Conservation (phyloP, 2,797 vertebrate genomes). For the Psittacula echo region DNA sequence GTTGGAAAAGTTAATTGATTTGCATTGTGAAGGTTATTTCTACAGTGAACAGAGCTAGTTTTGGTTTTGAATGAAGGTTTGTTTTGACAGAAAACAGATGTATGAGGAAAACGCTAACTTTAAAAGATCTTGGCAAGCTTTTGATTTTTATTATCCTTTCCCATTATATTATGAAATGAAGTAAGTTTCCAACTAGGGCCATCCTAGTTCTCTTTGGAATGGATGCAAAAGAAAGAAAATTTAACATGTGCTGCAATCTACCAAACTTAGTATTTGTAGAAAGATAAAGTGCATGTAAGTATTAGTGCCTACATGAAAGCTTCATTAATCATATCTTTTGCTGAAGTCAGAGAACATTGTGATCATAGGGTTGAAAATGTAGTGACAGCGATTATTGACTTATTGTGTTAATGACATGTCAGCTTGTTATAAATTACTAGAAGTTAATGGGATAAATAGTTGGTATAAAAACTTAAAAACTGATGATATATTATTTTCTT, state of each 20-base stretch:
- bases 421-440: slow-evolving; percentile 58
- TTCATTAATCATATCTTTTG: slow-evolving; percentile 29
- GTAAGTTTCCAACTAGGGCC: neutral
- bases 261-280: neutral
- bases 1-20: slow-evolving; percentile 28
- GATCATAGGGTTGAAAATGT: slow-evolving; percentile 12
- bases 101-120: slow-evolving; percentile 31
- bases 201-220: neutral
- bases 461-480: slow-evolving; percentile 41
- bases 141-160: slow-evolving; percentile 7
- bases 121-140: slow-evolving; percentile 18
- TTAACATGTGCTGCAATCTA: neutral
- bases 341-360: neutral
- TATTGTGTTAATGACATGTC: slow-evolving; percentile 57
- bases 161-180: neutral
- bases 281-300: neutral
- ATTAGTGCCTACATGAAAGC: neutral
- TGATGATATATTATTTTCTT: slow-evolving; percentile 45
- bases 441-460: slow-evolving; percentile 67
- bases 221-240: neutral
- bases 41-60: neutral
- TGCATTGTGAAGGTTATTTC: slow-evolving; percentile 36
- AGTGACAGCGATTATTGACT: slow-evolving; percentile 67
- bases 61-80: slow-evolving; percentile 10
- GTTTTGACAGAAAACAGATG: slow-evolving; percentile 45